Conservation (phyloP, 2,888 invertebrate genomes). For the Blastobasis adustella region DNA sequence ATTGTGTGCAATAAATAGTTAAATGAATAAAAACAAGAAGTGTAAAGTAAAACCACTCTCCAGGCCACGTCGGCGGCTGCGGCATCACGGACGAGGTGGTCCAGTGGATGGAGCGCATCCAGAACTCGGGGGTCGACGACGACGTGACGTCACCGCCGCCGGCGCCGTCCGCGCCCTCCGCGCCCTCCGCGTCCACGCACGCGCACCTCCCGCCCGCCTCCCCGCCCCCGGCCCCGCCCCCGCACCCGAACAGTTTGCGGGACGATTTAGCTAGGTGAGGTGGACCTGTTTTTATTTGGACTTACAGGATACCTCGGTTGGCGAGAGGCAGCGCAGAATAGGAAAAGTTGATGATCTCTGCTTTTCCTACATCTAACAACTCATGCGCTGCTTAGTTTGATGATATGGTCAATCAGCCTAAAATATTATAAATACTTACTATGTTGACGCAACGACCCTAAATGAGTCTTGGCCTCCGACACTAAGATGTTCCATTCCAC, state of each 20-base stretch:
- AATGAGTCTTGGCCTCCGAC: too few relatives aligned
- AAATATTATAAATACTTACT: too few relatives aligned
- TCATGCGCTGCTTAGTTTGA: too few relatives aligned
- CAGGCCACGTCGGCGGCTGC: slow-evolving; percentile 90
- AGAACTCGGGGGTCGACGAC: slow-evolving; percentile 82
- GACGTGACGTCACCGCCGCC: slow-evolving; percentile 47
- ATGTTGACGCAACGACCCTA: too few relatives aligned
- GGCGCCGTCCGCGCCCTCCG: slow-evolving; percentile 31
- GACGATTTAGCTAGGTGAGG: slow-evolving; percentile 58
- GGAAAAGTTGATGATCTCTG: too few relatives aligned
- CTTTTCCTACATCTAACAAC: too few relatives aligned
- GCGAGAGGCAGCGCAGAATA: too few relatives aligned
- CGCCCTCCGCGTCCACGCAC: slow-evolving; percentile 24
- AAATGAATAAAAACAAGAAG: too few relatives aligned
- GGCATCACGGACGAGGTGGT: slow-evolving; percentile 91
- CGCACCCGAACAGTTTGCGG: slow-evolving; percentile 61
- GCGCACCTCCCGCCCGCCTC: slow-evolving; percentile 23
- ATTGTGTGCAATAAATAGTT: too few relatives aligned
- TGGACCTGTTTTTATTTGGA: background rate
- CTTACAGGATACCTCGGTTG: background rate
- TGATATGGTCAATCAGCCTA: too few relatives aligned
- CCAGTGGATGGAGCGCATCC: slow-evolving; percentile 94
- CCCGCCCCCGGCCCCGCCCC: slow-evolving; percentile 24
- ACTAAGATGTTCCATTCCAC: too few relatives aligned
- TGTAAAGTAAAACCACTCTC: slow-evolving; percentile 3